Evolutionary conservation across 92 coral and sea anemone species (phyloP).

Genomic region (Porites rus): DNA sequence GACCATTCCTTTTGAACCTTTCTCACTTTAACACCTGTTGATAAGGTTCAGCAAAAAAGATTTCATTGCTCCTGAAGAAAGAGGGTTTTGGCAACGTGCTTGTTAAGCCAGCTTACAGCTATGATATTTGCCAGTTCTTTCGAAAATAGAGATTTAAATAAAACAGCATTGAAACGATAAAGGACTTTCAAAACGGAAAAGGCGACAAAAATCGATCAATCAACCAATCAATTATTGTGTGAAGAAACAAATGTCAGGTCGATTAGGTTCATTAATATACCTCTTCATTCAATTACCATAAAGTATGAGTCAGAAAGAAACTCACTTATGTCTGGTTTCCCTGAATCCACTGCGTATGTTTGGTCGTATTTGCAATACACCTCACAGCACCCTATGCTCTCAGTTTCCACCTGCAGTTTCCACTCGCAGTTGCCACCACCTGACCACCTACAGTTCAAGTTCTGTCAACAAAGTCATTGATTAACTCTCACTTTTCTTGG

Average conservation of each 20-base stretch:
- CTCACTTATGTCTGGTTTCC: background rate
- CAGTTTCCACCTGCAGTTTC: background rate
- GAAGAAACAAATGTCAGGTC: background rate
- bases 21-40: background rate
- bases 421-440: background rate
- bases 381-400: background rate
- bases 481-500: background rate
- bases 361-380: background rate
- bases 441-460: background rate
- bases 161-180: too few species aligned
- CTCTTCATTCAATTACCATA: too few species aligned
- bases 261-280: too few species aligned
- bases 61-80: background rate
- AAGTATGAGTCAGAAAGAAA: background rate
- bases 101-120: too few species aligned
- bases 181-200: too few species aligned
- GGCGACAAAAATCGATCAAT: too few species aligned
- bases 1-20: conserved; percentile 11
- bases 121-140: too few species aligned
- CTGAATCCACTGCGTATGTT: background rate
- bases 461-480: background rate
- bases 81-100: background rate
- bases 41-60: background rate
- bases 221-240: too few species aligned
- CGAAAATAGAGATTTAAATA: too few species aligned